Conservation (phyloP, 2,888 invertebrate genomes). For the Rugalucina vietnamica region DNA sequence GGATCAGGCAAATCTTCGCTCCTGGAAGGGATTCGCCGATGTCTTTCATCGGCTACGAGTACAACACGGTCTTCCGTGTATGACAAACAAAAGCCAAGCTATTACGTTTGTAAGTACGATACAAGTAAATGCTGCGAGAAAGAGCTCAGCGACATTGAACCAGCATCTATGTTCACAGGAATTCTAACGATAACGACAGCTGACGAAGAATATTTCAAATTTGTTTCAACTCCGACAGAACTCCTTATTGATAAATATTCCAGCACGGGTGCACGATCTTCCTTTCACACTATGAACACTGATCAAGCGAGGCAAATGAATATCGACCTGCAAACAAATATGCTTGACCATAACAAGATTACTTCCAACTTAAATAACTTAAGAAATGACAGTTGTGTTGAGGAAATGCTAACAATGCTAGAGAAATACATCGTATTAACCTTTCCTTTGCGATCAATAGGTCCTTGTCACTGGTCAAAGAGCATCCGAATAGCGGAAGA, state of each 20-base stretch:
- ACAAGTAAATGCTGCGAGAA: background rate
- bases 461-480: constrained; percentile 45
- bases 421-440: constrained; percentile 17
- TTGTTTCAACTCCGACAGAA: background rate
- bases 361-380: no score
- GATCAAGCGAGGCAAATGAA: no score
- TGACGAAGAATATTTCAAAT: background rate
- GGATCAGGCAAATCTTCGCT: background rate
- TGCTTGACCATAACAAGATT: no score
- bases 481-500: background rate
- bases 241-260: background rate
- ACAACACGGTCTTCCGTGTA: background rate
- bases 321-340: no score
- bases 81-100: background rate
- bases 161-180: background rate
- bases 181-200: background rate
- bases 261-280: background rate
- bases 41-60: background rate
- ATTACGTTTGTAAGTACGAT: background rate
- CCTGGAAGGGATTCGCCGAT: background rate
- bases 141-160: background rate
- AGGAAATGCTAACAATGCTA: background rate
- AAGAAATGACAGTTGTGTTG: background rate
- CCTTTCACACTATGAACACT: no score
- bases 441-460: constrained; percentile 41